Evolutionary conservation across 2,888 invertebrate species (phyloP).

Genomic region (Crematogaster levior): DNA sequence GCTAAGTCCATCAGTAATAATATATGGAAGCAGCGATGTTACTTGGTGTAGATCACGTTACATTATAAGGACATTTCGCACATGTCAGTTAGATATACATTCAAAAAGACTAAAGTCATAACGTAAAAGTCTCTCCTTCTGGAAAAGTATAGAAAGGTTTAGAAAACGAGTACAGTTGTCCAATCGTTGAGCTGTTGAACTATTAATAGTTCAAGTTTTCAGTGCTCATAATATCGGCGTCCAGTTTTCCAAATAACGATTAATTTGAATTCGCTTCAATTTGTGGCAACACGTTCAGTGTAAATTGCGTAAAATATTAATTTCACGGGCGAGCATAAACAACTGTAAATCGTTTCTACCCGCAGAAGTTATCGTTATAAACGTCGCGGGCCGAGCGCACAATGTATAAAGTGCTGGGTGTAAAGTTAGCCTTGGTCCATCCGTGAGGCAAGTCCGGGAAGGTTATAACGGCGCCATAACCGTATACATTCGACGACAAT

Average conservation of each 20-base stretch:
- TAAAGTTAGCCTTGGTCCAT: constrained; percentile 79
- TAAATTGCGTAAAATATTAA: constrained; percentile 75
- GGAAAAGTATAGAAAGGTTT: background rate
- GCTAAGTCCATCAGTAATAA: no score
- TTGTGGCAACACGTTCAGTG: constrained; percentile 30
- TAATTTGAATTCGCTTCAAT: constrained; percentile 64
- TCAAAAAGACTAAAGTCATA: no score
- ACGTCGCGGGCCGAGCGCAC: constrained; percentile 72
- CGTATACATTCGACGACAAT: constrained; percentile 84
- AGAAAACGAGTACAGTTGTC: background rate
- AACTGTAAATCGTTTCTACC: constrained; percentile 73
- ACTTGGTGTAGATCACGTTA: no score
- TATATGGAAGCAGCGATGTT: no score
- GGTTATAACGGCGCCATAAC: constrained; percentile 84
- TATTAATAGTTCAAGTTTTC: no score
- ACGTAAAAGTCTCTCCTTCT: background rate
- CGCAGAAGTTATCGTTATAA: constrained; percentile 76
- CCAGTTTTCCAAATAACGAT: constrained; percentile 52
- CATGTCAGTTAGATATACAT: no score
- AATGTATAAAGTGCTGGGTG: constrained; percentile 80
- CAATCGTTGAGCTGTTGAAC: background rate
- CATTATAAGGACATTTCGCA: no score
- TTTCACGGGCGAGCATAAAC: constrained; percentile 80
- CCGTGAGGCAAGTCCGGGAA: constrained; percentile 68
- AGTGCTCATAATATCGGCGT: background rate